Percentiles rank a stretch among this genome's conserved stretches.
phyloP scores from a whole-genome alignment of 2,113 vertebrate species.

The Podarcis cretensis region DNA sequence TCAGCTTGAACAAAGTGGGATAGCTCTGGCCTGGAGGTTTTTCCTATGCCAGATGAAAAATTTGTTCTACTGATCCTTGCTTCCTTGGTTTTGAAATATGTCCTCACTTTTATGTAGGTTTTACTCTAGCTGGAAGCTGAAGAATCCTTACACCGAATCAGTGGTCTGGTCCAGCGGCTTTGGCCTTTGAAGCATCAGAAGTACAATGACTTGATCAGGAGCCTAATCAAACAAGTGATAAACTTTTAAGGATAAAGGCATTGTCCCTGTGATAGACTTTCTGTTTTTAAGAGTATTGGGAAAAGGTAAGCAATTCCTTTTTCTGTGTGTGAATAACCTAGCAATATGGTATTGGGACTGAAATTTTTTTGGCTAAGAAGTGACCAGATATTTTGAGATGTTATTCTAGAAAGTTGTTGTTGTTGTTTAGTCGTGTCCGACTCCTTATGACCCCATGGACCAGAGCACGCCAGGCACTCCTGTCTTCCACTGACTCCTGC shows the following conservation, averaged over 20 bases:
- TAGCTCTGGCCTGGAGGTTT: background rate
- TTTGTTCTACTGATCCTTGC: background rate
- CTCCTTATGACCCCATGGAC: too few species aligned
- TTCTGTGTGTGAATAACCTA: background rate
- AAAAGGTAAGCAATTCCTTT: background rate
- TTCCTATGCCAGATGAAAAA: background rate
- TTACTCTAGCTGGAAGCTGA: background rate
- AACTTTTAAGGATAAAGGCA: background rate
- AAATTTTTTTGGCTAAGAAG: background rate
- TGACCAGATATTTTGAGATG: background rate
- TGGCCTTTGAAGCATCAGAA: background rate
- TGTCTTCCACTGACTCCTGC: too few species aligned
- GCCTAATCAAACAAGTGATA: background rate
- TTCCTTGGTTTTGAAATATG: slow-evolving; percentile 3
- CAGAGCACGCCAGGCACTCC: too few species aligned
- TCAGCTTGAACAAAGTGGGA: background rate
- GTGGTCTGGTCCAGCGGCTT: background rate
- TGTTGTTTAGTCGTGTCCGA: background rate
- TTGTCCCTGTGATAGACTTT: background rate
- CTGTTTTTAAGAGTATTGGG: background rate
- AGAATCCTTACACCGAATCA: background rate
- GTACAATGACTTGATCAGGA: background rate
- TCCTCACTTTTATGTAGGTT: background rate
- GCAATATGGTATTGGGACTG: background rate
- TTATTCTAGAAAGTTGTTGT: background rate